Base-by-base conservation (phyloP, 2,888 invertebrate species). In the Tachina fera region DNA sequence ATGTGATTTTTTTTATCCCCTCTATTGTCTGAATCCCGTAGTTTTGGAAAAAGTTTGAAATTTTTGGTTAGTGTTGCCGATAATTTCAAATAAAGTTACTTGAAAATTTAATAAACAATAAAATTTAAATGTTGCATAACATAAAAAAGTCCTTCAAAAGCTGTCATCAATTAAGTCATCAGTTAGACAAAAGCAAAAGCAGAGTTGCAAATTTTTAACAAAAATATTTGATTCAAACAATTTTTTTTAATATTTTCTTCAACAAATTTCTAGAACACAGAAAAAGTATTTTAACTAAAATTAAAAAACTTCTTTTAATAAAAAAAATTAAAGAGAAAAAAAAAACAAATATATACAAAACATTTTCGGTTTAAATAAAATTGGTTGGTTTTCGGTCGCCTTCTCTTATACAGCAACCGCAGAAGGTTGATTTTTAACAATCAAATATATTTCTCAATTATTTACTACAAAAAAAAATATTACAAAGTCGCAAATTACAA, bases 391-490 rank as follows among this genome's bases (percentile, higher is more conserved):
- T 92, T 94, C 95, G 94, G 96, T 95, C 95, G 95, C 96, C 96
- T 96, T 96, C 96, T 96, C 96, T 94, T 94, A 94, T 96, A 96
- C 96, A 96, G 96, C 96, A 96, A 94, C 95, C 95, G 96, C 96
- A 95, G 96, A 96, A 96, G 96, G 96, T 94, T 95, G 95, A 94
- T 91, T 90, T 75, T 78, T 84, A 87, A 79, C 79, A 81, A 83
- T 87, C 76, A 74, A 67, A 43, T 60, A 72, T 74, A 83, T 78
- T 71, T 78, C 75, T 70, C 19, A 58, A 51, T 53, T 74, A 60
- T 80, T 72, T 71, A 71, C 31, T 31, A 31, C 22, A 22, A 22
- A 1, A 31, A 31, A 41, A 70, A 84, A 76, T 75, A 85, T 31
- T 67, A 81, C 53, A 71, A 79, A 70, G 79, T 80, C 74, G 31